A percentile compares a stretch with the other conserved stretches of the same genome.
Conservation (phyloP, 1,140 invertebrate species). For the Ylistrum balloti region DNA sequence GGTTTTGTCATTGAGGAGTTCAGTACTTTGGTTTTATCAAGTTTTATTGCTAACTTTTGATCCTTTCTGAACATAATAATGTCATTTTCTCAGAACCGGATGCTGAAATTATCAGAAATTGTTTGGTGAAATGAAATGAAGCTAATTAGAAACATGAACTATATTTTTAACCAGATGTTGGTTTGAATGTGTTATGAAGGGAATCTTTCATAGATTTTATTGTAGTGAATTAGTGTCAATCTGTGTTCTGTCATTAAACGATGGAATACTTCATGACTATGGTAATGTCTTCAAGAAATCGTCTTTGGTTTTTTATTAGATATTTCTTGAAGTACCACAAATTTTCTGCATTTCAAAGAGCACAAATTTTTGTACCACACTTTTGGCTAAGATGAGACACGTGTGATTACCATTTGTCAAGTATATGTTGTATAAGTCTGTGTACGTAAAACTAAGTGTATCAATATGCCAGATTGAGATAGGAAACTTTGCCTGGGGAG, state of each 20-base stretch:
- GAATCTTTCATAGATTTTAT: constrained; percentile 40
- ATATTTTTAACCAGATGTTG: background rate
- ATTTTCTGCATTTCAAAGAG: constrained; percentile 27
- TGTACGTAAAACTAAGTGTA: constrained; percentile 31
- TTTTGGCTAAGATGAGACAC: constrained; percentile 22
- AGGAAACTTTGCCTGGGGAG: constrained; percentile 4
- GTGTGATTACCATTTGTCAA: background rate
- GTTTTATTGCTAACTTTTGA: too few relatives aligned
- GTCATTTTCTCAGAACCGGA: too few relatives aligned
- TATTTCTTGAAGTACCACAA: constrained; percentile 12
- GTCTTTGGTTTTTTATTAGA: background rate
- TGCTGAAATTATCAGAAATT: background rate
- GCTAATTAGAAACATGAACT: background rate
- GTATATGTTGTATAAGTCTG: background rate
- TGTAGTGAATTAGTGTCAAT: constrained; percentile 19
- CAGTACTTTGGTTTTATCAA: too few relatives aligned
- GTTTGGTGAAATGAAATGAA: background rate
- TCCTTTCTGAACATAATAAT: too few relatives aligned
- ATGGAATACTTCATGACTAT: background rate
- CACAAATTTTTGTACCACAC: constrained; percentile 16
- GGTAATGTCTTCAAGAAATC: constrained; percentile 1
- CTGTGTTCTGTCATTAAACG: background rate
- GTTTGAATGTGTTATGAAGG: background rate
- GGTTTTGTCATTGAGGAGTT: too few relatives aligned
- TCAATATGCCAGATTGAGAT: constrained; percentile 30